Conservation (phyloP, 2,113 vertebrate species). For the Tetraodon nigroviridis region DNA sequence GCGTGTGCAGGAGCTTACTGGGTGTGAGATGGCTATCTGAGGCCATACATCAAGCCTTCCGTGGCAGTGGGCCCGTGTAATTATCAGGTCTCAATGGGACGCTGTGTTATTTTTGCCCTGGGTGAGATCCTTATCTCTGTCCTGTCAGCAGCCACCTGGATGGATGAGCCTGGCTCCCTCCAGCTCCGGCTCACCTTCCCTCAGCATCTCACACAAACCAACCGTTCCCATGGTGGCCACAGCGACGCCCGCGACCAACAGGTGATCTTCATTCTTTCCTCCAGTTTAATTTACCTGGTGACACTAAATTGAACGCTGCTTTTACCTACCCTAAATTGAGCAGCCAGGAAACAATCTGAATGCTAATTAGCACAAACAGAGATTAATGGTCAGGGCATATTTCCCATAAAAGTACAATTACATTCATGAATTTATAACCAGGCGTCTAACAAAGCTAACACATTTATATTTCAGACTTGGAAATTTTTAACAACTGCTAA, state of each 20-base stretch:
- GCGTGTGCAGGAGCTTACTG: constrained; percentile 37
- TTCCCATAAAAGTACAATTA: too few relatives aligned
- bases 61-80: constrained; percentile 69
- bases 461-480: too few relatives aligned
- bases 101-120: constrained; percentile 76
- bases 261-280: too few relatives aligned
- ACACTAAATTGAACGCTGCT: too few relatives aligned
- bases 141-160: constrained; percentile 74
- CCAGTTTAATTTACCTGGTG: too few relatives aligned
- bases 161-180: constrained; percentile 61
- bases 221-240: background rate
- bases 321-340: too few relatives aligned
- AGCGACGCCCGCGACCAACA: background rate
- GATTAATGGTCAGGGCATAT: too few relatives aligned
- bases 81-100: constrained; percentile 76
- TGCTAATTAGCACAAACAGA: too few relatives aligned
- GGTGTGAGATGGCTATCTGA: constrained; percentile 73
- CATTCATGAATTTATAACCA: too few relatives aligned
- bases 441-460: too few relatives aligned
- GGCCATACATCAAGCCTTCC: constrained; percentile 71
- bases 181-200: constrained; percentile 54
- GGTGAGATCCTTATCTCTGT: constrained; percentile 76
- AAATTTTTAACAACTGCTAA: too few relatives aligned
- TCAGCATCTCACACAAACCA: constrained; percentile 23
- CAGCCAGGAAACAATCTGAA: too few relatives aligned